These are phyloP conservation scores for Epinephelus moara DNA, from an alignment of 2,113 vertebrate species.

Conservation along the genomic window DNA sequence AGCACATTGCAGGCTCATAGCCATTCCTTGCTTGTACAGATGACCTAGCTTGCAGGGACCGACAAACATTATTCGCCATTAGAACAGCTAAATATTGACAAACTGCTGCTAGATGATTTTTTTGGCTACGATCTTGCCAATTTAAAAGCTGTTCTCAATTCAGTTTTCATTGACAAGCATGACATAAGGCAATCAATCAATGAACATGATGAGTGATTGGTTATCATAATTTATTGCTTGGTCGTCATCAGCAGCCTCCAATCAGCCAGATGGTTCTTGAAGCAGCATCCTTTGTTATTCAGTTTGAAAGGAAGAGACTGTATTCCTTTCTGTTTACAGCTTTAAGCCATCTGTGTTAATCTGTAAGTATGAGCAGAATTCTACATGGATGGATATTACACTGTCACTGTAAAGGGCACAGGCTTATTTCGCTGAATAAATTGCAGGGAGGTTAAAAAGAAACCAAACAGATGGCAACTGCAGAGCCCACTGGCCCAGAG, in stretches of 20 bases:
- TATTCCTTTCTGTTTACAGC: conserved; percentile 47
- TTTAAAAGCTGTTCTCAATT: conserved; percentile 52
- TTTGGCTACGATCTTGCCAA: conserved; percentile 1
- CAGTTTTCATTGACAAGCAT: conserved; percentile 24
- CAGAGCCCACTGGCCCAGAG: conserved; percentile 41
- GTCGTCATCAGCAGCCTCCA: conserved; percentile 21
- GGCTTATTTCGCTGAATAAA: conserved; percentile 56
- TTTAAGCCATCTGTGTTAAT: conserved; percentile 63
- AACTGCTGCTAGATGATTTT: conserved; percentile 23
- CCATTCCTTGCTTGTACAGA: conserved; percentile 27
- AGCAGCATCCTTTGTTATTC: conserved; percentile 23
- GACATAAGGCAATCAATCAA: conserved; percentile 29
- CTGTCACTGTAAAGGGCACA: conserved; percentile 60
- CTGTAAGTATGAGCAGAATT: conserved; percentile 55
- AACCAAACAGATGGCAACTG: conserved; percentile 66
- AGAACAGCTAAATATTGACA: conserved; percentile 26
- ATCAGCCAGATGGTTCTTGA: conserved; percentile 49
- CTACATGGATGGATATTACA: conserved; percentile 55
- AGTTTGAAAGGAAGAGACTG: conserved; percentile 23
- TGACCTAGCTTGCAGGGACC: conserved; percentile 22
- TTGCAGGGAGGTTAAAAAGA: conserved; percentile 52
- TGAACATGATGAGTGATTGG: conserved; percentile 22
- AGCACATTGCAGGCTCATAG: conserved; percentile 29
- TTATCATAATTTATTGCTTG: conserved; percentile 39
- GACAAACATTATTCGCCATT: conserved; percentile 38